These are phyloP conservation scores for Peromyscus maniculatus DNA, from an alignment of 2,113 vertebrate genomes.

Conservation along the genomic window DNA sequence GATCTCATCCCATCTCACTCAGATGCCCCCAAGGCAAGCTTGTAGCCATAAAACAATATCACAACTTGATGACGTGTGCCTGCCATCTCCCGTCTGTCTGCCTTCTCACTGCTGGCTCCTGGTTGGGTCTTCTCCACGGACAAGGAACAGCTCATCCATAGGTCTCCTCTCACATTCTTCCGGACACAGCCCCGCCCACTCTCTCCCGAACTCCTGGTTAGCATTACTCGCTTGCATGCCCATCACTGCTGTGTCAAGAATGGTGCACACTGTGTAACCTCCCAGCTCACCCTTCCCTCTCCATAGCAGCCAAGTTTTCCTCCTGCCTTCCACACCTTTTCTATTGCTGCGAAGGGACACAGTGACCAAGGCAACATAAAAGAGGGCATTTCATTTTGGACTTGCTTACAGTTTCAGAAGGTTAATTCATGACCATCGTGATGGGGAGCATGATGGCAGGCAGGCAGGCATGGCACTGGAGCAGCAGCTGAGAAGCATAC, in stretches of 20 bases:
- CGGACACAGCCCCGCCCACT: background rate
- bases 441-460: background rate
- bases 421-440: background rate
- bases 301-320: background rate
- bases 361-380: background rate
- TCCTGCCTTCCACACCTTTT: background rate
- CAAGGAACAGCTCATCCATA: background rate
- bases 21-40: background rate
- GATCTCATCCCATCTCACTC: fast-evolving
- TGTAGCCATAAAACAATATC: fast-evolving
- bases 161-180: background rate
- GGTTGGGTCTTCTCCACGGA: background rate
- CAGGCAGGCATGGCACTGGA: background rate
- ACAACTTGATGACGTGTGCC: background rate
- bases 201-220: too few relatives aligned
- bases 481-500: background rate
- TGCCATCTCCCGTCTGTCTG: fast-evolving
- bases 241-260: background rate
- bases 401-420: background rate
- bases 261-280: too few relatives aligned
- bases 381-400: background rate
- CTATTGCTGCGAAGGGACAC: background rate
- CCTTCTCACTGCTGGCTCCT: background rate
- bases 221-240: too few relatives aligned
- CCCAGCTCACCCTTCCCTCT: background rate